Conservation (phyloP, 2,113 vertebrate species). For the Aix galericulata region DNA sequence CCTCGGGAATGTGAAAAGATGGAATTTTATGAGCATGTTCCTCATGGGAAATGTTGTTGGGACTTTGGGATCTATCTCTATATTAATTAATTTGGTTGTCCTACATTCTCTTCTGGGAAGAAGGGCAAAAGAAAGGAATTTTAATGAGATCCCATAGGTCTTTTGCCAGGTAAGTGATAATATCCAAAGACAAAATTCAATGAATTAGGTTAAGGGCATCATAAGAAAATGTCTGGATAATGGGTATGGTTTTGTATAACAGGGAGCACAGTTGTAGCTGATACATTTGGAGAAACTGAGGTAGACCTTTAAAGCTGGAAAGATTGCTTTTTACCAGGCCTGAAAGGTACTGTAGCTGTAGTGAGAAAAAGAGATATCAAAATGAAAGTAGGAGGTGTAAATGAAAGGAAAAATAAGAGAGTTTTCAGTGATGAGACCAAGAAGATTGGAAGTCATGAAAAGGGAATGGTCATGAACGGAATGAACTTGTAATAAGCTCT, state of each 20-base stretch:
- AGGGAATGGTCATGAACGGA: not conserved
- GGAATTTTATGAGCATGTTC: not conserved
- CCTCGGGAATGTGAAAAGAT: not conserved
- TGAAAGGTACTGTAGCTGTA: not conserved
- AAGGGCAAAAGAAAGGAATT: conserved; percentile 9
- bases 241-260: not conserved
- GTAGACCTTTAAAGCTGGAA: not conserved
- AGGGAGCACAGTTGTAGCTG: not conserved
- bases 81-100: conserved; percentile 44
- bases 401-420: not conserved
- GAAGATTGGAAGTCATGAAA: not conserved
- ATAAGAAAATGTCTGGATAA: not conserved
- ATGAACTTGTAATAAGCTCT: not conserved
- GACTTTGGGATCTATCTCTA: conserved; percentile 5
- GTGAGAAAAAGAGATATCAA: not conserved
- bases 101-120: conserved; percentile 13
- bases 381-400: not conserved
- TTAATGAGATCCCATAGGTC: conserved; percentile 34
- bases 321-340: not conserved
- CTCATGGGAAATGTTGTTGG: conserved; percentile 13
- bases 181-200: conserved; percentile 3
- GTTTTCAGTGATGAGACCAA: not conserved
- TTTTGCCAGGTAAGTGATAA: conserved; percentile 24
- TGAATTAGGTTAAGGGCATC: not conserved
- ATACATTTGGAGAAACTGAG: not conserved